A percentile compares a stretch with the other conserved stretches of the same genome.
phyloP scores from a whole-genome alignment of 2,888 invertebrate genomes.

The Psococerastis gibbosa region DNA sequence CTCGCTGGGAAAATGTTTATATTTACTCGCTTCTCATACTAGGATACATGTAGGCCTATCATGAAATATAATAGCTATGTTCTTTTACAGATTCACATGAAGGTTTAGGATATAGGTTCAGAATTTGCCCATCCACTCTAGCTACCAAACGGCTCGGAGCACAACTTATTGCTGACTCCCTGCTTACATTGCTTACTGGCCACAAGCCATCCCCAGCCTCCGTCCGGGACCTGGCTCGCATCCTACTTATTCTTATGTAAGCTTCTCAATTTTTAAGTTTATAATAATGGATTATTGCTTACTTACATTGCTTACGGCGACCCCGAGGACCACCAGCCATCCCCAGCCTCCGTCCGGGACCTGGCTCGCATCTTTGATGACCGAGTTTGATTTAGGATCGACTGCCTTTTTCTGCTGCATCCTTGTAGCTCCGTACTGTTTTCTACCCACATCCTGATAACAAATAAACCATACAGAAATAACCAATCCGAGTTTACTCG shows the following conservation, averaged over 20 bases:
- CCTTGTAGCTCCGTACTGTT: neutral
- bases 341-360: constrained; percentile 15
- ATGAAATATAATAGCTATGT: too few relatives aligned
- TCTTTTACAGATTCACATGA: too few relatives aligned
- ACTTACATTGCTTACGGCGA: constrained; percentile 14
- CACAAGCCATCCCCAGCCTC: constrained; percentile 15
- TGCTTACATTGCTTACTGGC: constrained; percentile 13
- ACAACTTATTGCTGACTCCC: neutral
- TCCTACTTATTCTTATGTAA: too few relatives aligned
- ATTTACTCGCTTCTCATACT: too few relatives aligned
- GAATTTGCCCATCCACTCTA: too few relatives aligned
- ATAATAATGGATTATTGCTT: neutral
- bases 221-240: constrained; percentile 12
- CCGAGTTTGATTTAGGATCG: neutral
- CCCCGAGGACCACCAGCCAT: constrained; percentile 14
- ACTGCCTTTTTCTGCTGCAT: neutral
- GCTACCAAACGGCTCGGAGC: too few relatives aligned
- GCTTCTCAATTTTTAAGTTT: neutral
- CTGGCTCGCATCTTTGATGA: neutral
- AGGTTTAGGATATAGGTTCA: too few relatives aligned
- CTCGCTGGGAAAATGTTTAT: too few relatives aligned
- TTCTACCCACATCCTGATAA: neutral
- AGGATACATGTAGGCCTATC: too few relatives aligned
- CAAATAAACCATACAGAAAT: neutral
- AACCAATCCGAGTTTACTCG: too few relatives aligned